phyloP scores from a whole-genome alignment of 35 echinoderm and acorn worm species.

The Hemicentrotus pulcherrimus region DNA sequence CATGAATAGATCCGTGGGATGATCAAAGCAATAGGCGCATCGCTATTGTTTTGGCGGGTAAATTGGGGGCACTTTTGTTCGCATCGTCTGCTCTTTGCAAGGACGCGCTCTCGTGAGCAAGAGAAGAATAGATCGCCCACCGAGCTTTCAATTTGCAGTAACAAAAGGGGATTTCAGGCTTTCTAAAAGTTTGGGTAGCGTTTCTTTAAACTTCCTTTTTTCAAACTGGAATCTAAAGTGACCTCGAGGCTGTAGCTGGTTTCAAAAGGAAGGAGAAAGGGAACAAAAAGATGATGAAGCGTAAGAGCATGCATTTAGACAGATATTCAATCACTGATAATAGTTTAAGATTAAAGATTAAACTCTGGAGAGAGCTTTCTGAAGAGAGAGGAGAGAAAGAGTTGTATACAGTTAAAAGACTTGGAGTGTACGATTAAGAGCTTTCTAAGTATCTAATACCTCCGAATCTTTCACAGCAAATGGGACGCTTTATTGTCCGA shows the following conservation, averaged over 20 bases:
- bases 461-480: neutral
- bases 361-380: neutral
- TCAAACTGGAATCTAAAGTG: neutral
- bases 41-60: constrained; percentile 29
- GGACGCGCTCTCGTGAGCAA: neutral
- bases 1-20: neutral
- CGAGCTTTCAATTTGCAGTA: constrained; percentile 24
- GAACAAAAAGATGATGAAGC: neutral
- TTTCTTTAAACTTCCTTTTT: constrained; percentile 20
- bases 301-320: neutral
- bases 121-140: neutral
- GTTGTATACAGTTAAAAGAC: neutral
- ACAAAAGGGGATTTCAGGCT: constrained; percentile 31
- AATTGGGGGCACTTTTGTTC: neutral
- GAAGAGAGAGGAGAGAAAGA: neutral
- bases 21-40: constrained; percentile 22
- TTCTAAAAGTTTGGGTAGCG: neutral
- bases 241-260: neutral
- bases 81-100: constrained; percentile 9
- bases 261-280: neutral
- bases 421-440: neutral
- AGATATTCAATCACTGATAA: neutral
- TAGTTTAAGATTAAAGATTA: constrained; percentile 20
- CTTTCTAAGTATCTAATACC: constrained; percentile 12
- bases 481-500: neutral